phyloP scores from a whole-genome alignment of 2,113 vertebrate species.

The Mystacornis crossleyi region DNA sequence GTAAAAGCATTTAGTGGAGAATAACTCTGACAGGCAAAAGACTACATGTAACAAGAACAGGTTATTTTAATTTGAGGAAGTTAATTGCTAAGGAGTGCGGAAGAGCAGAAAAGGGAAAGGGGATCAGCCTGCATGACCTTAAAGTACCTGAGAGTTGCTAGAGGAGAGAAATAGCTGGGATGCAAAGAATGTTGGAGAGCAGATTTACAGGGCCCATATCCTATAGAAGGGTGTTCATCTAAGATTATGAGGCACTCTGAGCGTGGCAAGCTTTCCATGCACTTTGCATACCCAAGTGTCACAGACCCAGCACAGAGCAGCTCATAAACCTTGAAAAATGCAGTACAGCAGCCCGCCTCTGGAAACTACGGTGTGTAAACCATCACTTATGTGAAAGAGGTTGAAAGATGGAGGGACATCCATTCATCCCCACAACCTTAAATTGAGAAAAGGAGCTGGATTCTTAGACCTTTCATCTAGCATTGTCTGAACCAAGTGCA shows the following conservation, averaged over 20 bases:
- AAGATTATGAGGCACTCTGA: not conserved
- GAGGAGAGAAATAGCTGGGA: not conserved
- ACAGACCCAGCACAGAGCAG: not conserved
- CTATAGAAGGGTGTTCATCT: not conserved
- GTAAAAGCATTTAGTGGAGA: not conserved
- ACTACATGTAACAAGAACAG: not conserved
- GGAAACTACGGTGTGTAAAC: not conserved
- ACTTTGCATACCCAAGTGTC: not conserved
- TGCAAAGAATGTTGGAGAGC: not conserved
- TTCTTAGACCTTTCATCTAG: not conserved
- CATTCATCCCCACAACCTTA: not conserved
- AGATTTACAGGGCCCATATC: not conserved
- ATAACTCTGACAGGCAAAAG: not conserved
- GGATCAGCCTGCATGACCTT: not conserved
- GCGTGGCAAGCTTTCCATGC: not conserved
- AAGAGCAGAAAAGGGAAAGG: not conserved
- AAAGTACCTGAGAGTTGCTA: not conserved
- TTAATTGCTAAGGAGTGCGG: not conserved
- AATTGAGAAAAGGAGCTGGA: not conserved
- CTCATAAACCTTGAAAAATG: not conserved
- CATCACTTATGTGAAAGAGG: not conserved
- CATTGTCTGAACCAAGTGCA: not conserved
- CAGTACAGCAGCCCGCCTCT: not conserved
- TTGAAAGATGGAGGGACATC: not conserved
- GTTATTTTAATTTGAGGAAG: conserved; percentile 1